Base-by-base conservation (phyloP, 2,797 vertebrate species). In the Sylvia borin region DNA sequence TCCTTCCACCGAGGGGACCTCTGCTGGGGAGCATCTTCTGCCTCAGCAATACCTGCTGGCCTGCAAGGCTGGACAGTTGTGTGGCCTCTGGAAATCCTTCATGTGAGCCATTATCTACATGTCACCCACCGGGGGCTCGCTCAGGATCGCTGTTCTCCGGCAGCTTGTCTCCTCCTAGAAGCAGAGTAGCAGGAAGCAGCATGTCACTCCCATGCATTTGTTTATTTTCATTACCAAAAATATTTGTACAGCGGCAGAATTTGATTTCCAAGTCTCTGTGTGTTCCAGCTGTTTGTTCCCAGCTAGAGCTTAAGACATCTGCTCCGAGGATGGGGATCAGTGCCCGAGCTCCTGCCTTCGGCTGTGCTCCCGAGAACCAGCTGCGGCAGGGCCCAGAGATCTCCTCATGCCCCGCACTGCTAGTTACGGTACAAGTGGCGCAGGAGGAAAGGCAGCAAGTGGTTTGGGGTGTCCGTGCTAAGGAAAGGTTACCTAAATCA, bases 401-500 rank as follows among this genome's bases (percentile, higher is more conserved):
- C 65, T 11, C 79, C 1, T 1, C 0, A 0, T 1, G 48, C 43
- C 29, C 0, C 0, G 2, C 70, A 0, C 34, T 1, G 16, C 12
- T 3, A 4, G 9, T 1, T 2, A 0, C 0, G 4, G 62, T 8
- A 0, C 32, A 0, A 19, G 58, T 3, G 40, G 10, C 6, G 64
- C 4, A 11, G 51, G 21, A 38, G 31, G 0, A 1, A 22, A 16
- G 42, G 34, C 32, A 22, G 47, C 8, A 4, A 13, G 74, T 3
- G 74, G 5, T 71, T 65, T 13, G 32, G 57, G 47, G 14, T 1
- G 9, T n/a, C 32, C 2, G 18, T 3, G 60, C 58, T 21, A 3
- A 26, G 67, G 26, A 32, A 2, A 34, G 26, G 65, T 7, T 7
- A 2, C 47, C 32, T 32, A 26, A 7, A 21, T n/a, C 62, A 19